Evolutionary conservation across 23 tunicate species (phyloP), one percentile per base, ranked within the genome.

Genomic region (Aplidium turbinatum): DNA sequence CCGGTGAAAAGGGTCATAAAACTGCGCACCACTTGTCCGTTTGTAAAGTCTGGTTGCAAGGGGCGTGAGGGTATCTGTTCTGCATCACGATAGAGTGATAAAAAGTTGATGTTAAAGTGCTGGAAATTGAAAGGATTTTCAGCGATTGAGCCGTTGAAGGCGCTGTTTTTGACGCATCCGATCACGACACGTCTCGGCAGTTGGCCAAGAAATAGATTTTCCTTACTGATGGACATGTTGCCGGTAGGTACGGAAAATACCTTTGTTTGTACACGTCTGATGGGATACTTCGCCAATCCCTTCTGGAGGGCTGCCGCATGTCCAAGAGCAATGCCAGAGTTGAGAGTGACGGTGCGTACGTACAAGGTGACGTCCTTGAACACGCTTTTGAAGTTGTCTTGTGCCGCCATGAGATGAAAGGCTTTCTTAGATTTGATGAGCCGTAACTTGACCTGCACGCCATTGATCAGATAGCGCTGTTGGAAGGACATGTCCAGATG

Each of bases 61-160:
- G 38, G 23, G 33, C 50, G 64, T 3, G 24, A 24, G 27, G 82
- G 82, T 6, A 77, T 64, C 29, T 47, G 75, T 29, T 7, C 30
- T 39, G 60, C 60, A 9, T 50, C 62, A 32, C 23, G 31, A 45
- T 65, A 57, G 1, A 64, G 27, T 20, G 82, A 21, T 1, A 77
- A 1, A 45, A 63, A 63, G 40, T 31, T 63, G 38, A 46, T 31
- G 75, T 50, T 46, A 31, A 38, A 63, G 29, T 77, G 57, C 33
- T 77, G 39, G 61, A 77, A 77, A 46, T 77, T 32, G 30, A 77
- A 77, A 27, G 82, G 75, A 2, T 70, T 31, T 77, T 77, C 48
- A n/a, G 24, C 31, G 18, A 35, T 34, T 3, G 18, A 19, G 9
- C 82, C 62, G 58, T 77, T 64, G 27, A 4, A 78, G 1, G 82